phyloP scores from a whole-genome alignment of 2,113 vertebrate genomes.

The Microtus oregoni region DNA sequence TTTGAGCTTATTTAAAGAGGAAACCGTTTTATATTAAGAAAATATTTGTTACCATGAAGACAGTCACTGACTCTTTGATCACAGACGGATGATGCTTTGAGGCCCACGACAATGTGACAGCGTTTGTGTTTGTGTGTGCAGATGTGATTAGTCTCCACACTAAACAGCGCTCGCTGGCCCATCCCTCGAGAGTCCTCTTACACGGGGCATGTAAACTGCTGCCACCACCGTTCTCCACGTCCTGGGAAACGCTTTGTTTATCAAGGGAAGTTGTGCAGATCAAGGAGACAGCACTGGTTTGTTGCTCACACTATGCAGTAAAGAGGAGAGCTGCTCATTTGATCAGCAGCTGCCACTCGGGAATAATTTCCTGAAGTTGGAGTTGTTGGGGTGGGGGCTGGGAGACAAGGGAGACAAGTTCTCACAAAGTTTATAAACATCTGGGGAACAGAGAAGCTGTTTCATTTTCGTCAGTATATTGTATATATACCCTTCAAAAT shows the following conservation, averaged over 20 bases:
- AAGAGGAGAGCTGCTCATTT: not conserved
- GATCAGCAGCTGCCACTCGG: conserved; percentile 40
- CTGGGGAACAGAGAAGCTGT: not conserved
- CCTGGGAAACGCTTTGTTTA: conserved; percentile 69
- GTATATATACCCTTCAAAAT: not conserved
- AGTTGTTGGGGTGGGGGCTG: not conserved
- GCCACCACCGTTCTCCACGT: conserved; percentile 49
- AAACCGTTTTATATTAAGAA: conserved; percentile 41
- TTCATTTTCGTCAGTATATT: not conserved
- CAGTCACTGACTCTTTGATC: too few species aligned
- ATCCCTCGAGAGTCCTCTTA: not conserved
- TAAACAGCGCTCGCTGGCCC: not conserved
- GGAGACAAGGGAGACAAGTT: not conserved
- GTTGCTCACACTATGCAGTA: not conserved
- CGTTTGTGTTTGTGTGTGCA: not conserved
- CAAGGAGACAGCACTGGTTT: conserved; percentile 42
- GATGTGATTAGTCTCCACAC: not conserved
- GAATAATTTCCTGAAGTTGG: conserved; percentile 15
- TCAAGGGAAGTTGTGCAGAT: conserved; percentile 31
- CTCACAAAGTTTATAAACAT: not conserved
- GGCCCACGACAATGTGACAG: not conserved
- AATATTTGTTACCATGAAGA: not conserved
- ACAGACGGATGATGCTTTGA: too few species aligned
- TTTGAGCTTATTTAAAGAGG: conserved; percentile 14
- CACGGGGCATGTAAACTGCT: not conserved